A percentile compares a stretch with the other conserved stretches of the same genome.
These are phyloP conservation scores for Drosophila austrosaltans DNA, from an alignment of 2,888 invertebrate species.

Conservation along the genomic window DNA sequence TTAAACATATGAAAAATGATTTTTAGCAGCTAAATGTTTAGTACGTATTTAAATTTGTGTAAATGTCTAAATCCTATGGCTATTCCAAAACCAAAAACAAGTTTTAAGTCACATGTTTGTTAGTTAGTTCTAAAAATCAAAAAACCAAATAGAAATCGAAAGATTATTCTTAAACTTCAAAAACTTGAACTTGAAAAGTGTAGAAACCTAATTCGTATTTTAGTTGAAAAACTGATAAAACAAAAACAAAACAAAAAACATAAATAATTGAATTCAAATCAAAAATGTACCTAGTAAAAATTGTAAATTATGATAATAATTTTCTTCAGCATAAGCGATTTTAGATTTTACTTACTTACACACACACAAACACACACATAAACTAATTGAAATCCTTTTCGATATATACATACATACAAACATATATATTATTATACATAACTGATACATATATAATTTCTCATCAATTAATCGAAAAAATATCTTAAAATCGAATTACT, in stretches of 20 bases:
- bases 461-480: constrained; percentile 32
- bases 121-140: constrained; percentile 23
- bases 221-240: constrained; percentile 3
- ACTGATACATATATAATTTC: constrained; percentile 14
- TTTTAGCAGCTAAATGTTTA: constrained; percentile 60
- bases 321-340: constrained; percentile 60
- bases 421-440: background rate
- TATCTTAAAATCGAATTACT: constrained; percentile 29
- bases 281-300: constrained; percentile 76
- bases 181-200: constrained; percentile 22
- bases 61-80: constrained; percentile 28
- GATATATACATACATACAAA: constrained; percentile 9
- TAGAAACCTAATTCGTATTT: constrained; percentile 50
- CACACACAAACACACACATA: constrained; percentile 27
- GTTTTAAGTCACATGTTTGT: constrained; percentile 7
- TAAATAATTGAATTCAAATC: constrained; percentile 51
- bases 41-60: constrained; percentile 43
- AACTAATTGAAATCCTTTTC: constrained; percentile 15
- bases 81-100: constrained; percentile 25
- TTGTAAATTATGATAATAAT: constrained; percentile 79
- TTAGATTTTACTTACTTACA: constrained; percentile 21
- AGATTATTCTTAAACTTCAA: background rate
- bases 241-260: constrained; percentile 39
- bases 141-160: constrained; percentile 6
- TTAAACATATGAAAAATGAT: constrained; percentile 16